These are phyloP conservation scores for Dipus sagitta DNA, from an alignment of 2,797 vertebrate genomes.

Conservation along the genomic window DNA sequence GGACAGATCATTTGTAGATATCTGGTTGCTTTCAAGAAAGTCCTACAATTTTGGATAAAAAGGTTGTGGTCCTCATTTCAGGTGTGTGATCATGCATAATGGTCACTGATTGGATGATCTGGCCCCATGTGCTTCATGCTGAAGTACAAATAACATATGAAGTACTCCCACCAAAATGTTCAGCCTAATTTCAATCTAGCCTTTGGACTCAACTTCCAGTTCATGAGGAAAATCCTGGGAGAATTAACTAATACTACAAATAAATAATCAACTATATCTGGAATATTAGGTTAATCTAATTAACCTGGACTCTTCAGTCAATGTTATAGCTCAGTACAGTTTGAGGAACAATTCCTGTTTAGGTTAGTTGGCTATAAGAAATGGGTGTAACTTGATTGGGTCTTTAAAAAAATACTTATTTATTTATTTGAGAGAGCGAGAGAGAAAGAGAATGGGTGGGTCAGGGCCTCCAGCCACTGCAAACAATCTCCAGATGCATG, in stretches of 20 bases:
- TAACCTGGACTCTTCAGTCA: background rate
- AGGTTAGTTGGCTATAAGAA: constrained; percentile 32
- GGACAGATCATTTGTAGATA: background rate
- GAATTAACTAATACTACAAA: background rate
- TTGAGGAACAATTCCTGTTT: background rate
- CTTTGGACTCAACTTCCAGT: constrained; percentile 26
- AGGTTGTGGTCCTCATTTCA: background rate
- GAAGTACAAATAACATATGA: background rate
- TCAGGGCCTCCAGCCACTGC: too few relatives aligned
- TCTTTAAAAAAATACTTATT: background rate
- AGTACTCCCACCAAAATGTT: background rate
- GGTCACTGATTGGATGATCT: background rate
- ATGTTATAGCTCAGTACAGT: background rate
- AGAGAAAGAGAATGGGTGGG: too few relatives aligned
- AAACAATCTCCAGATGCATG: too few relatives aligned
- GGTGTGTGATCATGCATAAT: background rate
- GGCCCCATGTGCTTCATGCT: background rate
- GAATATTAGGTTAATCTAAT: background rate
- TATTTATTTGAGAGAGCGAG: too few relatives aligned
- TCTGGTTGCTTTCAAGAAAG: background rate
- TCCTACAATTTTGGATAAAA: background rate
- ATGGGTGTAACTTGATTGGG: background rate
- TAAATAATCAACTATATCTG: constrained; percentile 14
- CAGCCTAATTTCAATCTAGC: background rate
- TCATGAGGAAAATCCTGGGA: background rate